Percentiles rank a stretch among this genome's conserved stretches.
Conservation (phyloP, 37 sponge, comb jelly and placozoan species). For the Petrosia ficiformis region DNA sequence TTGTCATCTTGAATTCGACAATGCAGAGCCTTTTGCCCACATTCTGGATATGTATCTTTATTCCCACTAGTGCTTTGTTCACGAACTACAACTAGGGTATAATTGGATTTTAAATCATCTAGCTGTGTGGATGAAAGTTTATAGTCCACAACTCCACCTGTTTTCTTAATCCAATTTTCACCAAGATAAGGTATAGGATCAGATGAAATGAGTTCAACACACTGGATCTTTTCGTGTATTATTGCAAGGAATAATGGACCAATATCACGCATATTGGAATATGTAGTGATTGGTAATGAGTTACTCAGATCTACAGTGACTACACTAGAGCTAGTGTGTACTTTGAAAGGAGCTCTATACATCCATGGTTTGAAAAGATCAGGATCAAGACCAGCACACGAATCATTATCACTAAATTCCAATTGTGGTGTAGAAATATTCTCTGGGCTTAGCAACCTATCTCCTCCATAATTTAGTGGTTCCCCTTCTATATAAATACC, state of each 20-base stretch:
- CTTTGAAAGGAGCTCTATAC: slow-evolving; percentile 30
- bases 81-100: not conserved
- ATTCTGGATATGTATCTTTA: not conserved
- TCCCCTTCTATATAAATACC: slow-evolving; percentile 25
- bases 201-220: not conserved
- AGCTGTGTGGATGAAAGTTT: not conserved
- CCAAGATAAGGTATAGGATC: not conserved
- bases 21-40: no score
- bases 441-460: slow-evolving; percentile 3
- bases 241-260: slow-evolving; percentile 14
- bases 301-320: slow-evolving; percentile 36
- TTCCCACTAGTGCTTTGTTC: not conserved
- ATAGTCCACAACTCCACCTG: slow-evolving; percentile 7
- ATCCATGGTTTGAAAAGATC: slow-evolving; percentile 10
- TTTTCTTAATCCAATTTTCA: not conserved
- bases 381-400: not conserved
- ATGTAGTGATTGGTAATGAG: slow-evolving; percentile 1
- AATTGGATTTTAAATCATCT: not conserved
- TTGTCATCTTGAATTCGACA: not conserved
- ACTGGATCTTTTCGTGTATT: not conserved
- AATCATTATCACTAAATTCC: not conserved
- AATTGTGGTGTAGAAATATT: not conserved
- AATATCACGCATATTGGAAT: slow-evolving; percentile 7
- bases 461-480: slow-evolving; percentile 27
- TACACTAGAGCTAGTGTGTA: not conserved